Conservation (phyloP, 1,140 invertebrate species). For the Melitaea cinxia region DNA sequence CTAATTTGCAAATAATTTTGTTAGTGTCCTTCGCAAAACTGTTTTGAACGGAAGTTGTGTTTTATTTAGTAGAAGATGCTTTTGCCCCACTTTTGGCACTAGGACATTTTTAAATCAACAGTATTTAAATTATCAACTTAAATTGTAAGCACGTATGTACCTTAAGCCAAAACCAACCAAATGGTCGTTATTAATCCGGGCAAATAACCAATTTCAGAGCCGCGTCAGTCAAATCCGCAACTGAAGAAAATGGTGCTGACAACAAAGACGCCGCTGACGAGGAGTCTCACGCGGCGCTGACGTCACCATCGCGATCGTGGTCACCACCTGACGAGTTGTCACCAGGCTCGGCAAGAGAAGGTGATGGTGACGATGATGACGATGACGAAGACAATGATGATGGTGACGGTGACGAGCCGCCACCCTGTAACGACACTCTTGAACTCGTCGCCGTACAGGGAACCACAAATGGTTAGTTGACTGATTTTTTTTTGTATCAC, state of each 20-base stretch:
- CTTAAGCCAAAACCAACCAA: no score
- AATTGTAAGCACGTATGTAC: no score
- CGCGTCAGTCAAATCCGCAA: constrained; percentile 35
- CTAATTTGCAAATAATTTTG: no score
- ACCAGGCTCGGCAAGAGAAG: constrained; percentile 54
- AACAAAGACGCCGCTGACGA: constrained; percentile 33
- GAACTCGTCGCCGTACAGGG: constrained; percentile 54
- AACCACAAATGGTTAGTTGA: constrained; percentile 41
- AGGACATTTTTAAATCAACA: no score
- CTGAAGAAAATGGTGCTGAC: constrained; percentile 30
- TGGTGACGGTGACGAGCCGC: constrained; percentile 43
- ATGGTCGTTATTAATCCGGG: no score
- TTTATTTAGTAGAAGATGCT: no score
- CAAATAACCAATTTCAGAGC: constrained; percentile 27
- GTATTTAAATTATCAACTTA: no score
- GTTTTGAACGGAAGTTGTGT: no score
- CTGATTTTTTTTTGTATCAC: no score
- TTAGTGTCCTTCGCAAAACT: no score
- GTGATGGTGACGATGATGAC: constrained; percentile 48
- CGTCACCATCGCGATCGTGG: constrained; percentile 28
- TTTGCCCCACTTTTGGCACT: no score
- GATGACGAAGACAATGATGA: constrained; percentile 51
- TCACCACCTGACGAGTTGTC: constrained; percentile 62
- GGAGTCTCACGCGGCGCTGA: background rate
- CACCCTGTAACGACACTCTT: constrained; percentile 40